Percentiles rank a stretch among this genome's conserved stretches.
phyloP scores from a whole-genome alignment of 1,140 invertebrate genomes.

The Ceratosolen fusciceps region DNA sequence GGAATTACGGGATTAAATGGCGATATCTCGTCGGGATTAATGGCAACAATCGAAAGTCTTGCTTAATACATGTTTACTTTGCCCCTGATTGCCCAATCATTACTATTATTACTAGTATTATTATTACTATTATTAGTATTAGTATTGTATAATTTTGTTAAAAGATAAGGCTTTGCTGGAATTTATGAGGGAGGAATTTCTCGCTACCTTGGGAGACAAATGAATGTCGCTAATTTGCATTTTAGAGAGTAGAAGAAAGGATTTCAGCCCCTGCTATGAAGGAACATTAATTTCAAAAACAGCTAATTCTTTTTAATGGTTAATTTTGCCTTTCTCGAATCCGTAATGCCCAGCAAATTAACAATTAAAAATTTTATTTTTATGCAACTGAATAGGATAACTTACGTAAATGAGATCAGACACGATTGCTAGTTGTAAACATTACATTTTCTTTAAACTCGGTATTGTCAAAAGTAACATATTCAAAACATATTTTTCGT shows the following conservation, averaged over 20 bases:
- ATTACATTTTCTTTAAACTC: too few relatives aligned
- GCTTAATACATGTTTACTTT: not conserved
- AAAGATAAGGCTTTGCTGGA: not conserved
- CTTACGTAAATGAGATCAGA: not conserved
- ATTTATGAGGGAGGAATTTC: slow-evolving; percentile 16
- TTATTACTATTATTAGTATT: not conserved
- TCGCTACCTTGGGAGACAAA: not conserved
- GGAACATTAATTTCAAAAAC: slow-evolving; percentile 19
- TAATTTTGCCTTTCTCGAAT: not conserved
- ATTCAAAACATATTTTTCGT: too few relatives aligned
- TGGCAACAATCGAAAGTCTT: not conserved
- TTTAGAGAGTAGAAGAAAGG: slow-evolving; percentile 15
- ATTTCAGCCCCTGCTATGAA: not conserved
- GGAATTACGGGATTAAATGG: not conserved
- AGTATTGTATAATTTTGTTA: not conserved
- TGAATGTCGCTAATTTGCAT: slow-evolving; percentile 21
- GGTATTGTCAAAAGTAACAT: too few relatives aligned
- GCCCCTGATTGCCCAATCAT: not conserved
- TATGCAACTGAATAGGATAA: not conserved
- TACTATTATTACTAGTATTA: not conserved
- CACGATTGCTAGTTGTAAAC: not conserved
- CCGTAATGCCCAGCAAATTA: not conserved
- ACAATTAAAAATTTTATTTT: not conserved
- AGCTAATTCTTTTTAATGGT: slow-evolving; percentile 12
- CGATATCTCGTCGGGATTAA: slow-evolving; percentile 15